Evolutionary conservation across 23 tunicate species (phyloP).

Genomic region (Ascidia mentula): DNA sequence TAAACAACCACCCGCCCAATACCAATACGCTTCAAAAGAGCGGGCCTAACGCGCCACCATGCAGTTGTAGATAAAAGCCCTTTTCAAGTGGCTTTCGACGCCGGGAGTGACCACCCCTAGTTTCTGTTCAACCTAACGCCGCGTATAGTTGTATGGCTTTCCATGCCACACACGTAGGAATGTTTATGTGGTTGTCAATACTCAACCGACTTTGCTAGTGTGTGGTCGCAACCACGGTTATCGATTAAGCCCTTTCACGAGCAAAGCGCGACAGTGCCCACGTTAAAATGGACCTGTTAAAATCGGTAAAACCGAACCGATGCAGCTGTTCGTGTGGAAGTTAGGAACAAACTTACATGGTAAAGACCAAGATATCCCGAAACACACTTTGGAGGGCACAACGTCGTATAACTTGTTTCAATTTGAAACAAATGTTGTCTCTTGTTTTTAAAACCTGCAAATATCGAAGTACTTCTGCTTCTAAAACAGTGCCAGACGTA

Average conservation of each 20-base stretch:
- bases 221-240: not conserved
- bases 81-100: not conserved
- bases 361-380: too few relatives aligned
- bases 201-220: not conserved
- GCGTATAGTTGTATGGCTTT: not conserved
- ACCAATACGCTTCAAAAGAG: too few relatives aligned
- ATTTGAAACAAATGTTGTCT: too few relatives aligned
- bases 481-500: not conserved
- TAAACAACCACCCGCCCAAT: not conserved
- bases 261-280: not conserved
- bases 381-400: too few relatives aligned
- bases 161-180: not conserved
- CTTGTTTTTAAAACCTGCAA: not conserved
- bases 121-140: not conserved
- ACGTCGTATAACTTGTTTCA: too few relatives aligned
- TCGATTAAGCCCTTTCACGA: not conserved
- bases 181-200: conserved; percentile 3
- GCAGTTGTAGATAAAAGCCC: too few relatives aligned
- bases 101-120: conserved; percentile 8
- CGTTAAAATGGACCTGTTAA: not conserved
- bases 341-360: too few relatives aligned
- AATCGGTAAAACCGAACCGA: not conserved
- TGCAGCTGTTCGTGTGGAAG: not conserved
- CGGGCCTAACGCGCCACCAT: too few relatives aligned
- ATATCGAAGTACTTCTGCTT: not conserved